phyloP scores from a whole-genome alignment of 2,797 vertebrate genomes.

The Smutsia temminckii region DNA sequence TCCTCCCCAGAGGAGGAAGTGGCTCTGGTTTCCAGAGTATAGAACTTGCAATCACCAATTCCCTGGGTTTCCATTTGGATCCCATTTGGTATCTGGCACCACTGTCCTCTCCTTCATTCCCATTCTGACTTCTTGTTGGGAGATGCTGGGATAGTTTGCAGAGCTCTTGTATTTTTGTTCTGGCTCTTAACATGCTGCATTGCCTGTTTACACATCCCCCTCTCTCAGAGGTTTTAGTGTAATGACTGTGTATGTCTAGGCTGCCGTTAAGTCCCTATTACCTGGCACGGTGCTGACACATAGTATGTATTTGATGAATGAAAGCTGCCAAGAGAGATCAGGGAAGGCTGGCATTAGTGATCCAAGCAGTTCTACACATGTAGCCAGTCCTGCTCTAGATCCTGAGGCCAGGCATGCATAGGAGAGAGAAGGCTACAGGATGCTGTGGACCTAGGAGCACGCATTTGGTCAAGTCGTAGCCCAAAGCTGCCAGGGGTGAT shows the following conservation, averaged over 20 bases:
- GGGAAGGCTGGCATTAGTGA: neutral
- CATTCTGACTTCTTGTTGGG: neutral
- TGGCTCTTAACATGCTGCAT: neutral
- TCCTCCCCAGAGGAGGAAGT: neutral
- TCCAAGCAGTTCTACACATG: neutral
- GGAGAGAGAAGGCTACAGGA: neutral
- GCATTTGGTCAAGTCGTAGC: neutral
- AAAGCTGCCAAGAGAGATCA: neutral
- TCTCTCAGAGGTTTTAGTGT: neutral
- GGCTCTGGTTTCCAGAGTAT: neutral
- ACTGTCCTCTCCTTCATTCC: neutral
- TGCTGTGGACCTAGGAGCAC: neutral
- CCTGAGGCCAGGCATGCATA: neutral
- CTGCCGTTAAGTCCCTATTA: neutral
- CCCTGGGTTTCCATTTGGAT: neutral
- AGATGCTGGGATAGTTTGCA: neutral
- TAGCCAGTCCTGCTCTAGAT: neutral
- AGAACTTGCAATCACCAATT: neutral
- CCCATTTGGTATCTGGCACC: neutral
- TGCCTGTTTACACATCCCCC: neutral
- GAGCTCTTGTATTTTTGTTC: neutral
- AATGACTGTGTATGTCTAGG: neutral
- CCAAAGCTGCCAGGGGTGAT: neutral
- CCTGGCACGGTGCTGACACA: neutral
- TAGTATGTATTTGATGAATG: neutral